Percentiles rank a stretch among this genome's conserved stretches.
Evolutionary conservation across 1,140 invertebrate genomes (phyloP).

Genomic region (Bacillus rossius): DNA sequence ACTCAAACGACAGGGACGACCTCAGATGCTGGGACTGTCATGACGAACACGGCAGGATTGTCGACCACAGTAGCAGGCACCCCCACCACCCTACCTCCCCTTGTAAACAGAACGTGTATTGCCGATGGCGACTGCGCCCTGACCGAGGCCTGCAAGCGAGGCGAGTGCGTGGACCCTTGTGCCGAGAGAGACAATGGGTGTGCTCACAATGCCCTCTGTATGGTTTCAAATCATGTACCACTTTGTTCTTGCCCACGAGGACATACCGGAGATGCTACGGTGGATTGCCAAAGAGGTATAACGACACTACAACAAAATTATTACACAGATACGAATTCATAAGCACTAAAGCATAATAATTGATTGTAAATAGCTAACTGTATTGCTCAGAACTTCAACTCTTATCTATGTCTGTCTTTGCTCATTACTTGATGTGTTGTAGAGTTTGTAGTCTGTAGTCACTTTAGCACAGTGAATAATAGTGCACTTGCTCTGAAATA

Average conservation of each 20-base stretch:
- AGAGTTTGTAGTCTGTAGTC: neutral
- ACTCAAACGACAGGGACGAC: too few relatives aligned
- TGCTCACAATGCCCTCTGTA: constrained; percentile 48
- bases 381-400: neutral
- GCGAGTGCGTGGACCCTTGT: constrained; percentile 77
- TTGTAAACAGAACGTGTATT: constrained; percentile 49
- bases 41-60: too few relatives aligned
- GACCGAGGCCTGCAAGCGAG: constrained; percentile 70
- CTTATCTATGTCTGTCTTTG: neutral
- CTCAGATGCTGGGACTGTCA: too few relatives aligned
- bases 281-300: constrained; percentile 4
- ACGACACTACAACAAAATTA: neutral
- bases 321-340: neutral
- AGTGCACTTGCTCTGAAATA: neutral
- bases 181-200: constrained; percentile 33
- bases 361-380: neutral
- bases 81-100: neutral
- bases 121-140: constrained; percentile 80
- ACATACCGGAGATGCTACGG: constrained; percentile 58
- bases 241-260: constrained; percentile 61
- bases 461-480: neutral
- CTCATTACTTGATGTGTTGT: neutral
- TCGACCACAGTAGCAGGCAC: too few relatives aligned
- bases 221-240: constrained; percentile 63
- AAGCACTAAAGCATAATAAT: neutral